Conservation (phyloP, 2,113 vertebrate species). For the Rhagologus leucostigma region DNA sequence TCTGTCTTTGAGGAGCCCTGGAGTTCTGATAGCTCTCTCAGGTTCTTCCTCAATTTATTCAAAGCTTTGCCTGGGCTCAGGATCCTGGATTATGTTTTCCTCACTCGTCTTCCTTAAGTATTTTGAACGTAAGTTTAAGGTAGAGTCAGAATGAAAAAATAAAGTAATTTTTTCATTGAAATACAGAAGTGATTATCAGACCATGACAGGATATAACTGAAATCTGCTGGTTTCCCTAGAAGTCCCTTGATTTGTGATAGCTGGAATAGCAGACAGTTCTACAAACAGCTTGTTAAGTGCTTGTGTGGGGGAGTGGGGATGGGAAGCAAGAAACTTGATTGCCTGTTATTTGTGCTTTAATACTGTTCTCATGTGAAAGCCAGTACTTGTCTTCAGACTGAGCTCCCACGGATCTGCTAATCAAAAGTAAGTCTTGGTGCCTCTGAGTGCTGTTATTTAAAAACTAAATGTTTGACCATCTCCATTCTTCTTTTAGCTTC, state of each 20-base stretch:
- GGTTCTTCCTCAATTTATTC: not conserved
- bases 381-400: not conserved
- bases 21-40: not conserved
- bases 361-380: not conserved
- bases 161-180: not conserved
- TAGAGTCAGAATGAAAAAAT: not conserved
- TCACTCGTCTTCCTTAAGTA: not conserved
- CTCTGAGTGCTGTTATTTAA: not conserved
- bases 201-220: not conserved
- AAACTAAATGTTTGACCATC: not conserved
- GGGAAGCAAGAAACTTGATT: not conserved
- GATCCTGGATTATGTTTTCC: not conserved
- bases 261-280: not conserved
- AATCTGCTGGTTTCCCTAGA: constrained; percentile 40
- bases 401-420: not conserved
- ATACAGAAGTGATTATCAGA: not conserved
- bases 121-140: not conserved
- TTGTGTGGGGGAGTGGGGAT: not conserved
- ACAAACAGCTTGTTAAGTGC: not conserved
- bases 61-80: not conserved
- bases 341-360: not conserved
- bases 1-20: not conserved
- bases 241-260: not conserved
- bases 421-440: not conserved
- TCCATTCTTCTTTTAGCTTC: not conserved